Conservation (phyloP, 1,140 invertebrate species). For the Diploscapter pachys region DNA sequence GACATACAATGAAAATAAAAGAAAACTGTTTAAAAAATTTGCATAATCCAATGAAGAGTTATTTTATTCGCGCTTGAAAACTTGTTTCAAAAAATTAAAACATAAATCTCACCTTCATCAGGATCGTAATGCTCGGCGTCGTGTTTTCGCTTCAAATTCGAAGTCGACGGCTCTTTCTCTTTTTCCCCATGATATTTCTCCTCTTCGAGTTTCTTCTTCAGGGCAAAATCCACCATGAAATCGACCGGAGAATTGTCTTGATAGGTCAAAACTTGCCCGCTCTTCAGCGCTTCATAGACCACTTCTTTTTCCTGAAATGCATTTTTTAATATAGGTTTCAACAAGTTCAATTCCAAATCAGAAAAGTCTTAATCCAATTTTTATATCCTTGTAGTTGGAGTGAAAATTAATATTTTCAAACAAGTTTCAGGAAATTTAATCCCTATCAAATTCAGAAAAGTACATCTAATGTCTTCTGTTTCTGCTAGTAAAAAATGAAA, state of each 20-base stretch:
- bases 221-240: constrained; percentile 26
- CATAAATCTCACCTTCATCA: constrained; percentile 21
- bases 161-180: constrained; percentile 13
- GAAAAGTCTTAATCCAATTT: not conserved
- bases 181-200: constrained; percentile 2
- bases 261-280: constrained; percentile 17
- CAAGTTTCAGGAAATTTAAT: not conserved
- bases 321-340: not conserved
- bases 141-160: constrained; percentile 9
- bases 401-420: not conserved
- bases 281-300: constrained; percentile 23
- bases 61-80: not conserved
- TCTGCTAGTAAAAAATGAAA: not conserved
- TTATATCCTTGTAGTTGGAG: not conserved
- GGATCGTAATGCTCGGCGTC: constrained; percentile 22
- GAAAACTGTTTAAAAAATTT: not conserved
- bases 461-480: not conserved
- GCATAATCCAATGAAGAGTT: not conserved
- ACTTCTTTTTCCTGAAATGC: constrained; percentile 22
- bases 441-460: not conserved
- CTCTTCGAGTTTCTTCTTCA: constrained; percentile 11
- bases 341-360: not conserved
- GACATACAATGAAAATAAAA: not conserved
- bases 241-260: constrained; percentile 20
- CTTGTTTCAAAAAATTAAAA: constrained; percentile 1